Evolutionary conservation across 2,797 vertebrate species (phyloP).

Genomic region (Melanotaenia maccullochi): DNA sequence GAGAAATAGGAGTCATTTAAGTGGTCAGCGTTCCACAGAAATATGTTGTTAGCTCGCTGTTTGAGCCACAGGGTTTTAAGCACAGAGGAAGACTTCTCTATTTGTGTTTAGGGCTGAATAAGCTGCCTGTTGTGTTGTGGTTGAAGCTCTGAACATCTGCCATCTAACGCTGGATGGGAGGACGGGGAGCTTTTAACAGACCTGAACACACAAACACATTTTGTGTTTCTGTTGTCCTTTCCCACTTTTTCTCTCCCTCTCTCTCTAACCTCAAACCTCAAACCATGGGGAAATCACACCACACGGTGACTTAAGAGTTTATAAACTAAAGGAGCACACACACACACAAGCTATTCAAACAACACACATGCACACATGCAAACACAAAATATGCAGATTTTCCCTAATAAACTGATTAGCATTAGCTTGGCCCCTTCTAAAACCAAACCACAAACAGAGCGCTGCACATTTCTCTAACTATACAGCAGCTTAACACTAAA

Average conservation of each 20-base stretch:
- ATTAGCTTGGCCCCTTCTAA: slow-evolving; percentile 26
- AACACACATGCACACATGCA: slow-evolving; percentile 1
- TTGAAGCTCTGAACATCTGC: slow-evolving; percentile 60
- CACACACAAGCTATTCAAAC: slow-evolving; percentile 9
- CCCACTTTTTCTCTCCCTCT: slow-evolving; percentile 17
- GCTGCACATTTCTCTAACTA: slow-evolving; percentile 45
- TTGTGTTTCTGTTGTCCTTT: slow-evolving; percentile 37
- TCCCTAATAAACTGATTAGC: slow-evolving; percentile 68
- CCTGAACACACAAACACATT: slow-evolving; percentile 34
- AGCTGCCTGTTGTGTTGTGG: slow-evolving; percentile 60
- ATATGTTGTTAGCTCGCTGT: slow-evolving; percentile 56
- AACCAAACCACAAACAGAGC: slow-evolving; percentile 56
- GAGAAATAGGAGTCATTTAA: slow-evolving; percentile 47
- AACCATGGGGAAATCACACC: slow-evolving; percentile 56
- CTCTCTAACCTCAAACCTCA: slow-evolving; percentile 46
- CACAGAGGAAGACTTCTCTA: slow-evolving; percentile 50
- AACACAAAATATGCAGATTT: slow-evolving; percentile 61
- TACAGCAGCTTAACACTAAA: slow-evolving; percentile 38
- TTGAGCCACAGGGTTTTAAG: slow-evolving; percentile 45
- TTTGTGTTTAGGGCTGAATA: slow-evolving; percentile 66
- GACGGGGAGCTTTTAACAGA: slow-evolving; percentile 59
- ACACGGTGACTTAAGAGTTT: slow-evolving; percentile 44
- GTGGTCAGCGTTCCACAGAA: slow-evolving; percentile 27
- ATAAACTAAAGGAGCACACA: slow-evolving; percentile 25
- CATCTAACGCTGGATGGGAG: slow-evolving; percentile 49